Conservation (phyloP, 2,797 vertebrate species). For the Enteromius thamalakanensis region DNA sequence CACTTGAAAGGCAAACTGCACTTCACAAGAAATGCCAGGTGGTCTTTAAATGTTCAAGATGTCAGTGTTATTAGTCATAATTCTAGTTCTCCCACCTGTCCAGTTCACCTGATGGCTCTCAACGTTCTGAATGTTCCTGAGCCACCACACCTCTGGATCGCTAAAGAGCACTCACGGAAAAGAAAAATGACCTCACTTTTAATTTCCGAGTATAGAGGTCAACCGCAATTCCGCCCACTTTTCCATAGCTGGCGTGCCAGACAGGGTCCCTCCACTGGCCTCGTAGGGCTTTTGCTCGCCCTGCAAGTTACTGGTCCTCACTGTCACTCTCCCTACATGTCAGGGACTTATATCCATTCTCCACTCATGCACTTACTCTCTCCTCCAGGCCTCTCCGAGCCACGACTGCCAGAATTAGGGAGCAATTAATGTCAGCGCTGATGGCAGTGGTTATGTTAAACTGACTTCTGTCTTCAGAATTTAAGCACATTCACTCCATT, state of each 20-base stretch:
- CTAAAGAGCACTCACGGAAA: slow-evolving; percentile 37
- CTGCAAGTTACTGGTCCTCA: slow-evolving; percentile 47
- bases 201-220: slow-evolving; percentile 59
- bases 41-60: slow-evolving; percentile 24
- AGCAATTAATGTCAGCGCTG: slow-evolving; percentile 74
- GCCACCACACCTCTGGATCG: slow-evolving; percentile 30
- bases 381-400: slow-evolving; percentile 60
- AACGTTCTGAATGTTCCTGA: slow-evolving; percentile 28
- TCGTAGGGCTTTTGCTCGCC: slow-evolving; percentile 19
- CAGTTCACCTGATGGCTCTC: slow-evolving; percentile 42
- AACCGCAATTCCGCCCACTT: slow-evolving; percentile 60
- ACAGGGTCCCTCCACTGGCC: slow-evolving; percentile 29
- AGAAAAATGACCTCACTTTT: slow-evolving; percentile 51
- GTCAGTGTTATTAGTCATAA: slow-evolving; percentile 32
- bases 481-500: slow-evolving; percentile 74
- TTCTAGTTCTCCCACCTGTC: slow-evolving; percentile 48
- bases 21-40: neutral
- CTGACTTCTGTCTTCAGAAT: slow-evolving; percentile 71
- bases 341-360: slow-evolving; percentile 62
- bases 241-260: slow-evolving; percentile 48
- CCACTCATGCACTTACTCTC: slow-evolving; percentile 57
- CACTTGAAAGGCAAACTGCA: slow-evolving; percentile 2
- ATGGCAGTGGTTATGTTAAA: slow-evolving; percentile 75
- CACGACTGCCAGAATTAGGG: slow-evolving; percentile 71
- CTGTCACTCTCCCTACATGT: slow-evolving; percentile 56